phyloP scores from a whole-genome alignment of 1,140 invertebrate genomes.

The Ladona fulva region DNA sequence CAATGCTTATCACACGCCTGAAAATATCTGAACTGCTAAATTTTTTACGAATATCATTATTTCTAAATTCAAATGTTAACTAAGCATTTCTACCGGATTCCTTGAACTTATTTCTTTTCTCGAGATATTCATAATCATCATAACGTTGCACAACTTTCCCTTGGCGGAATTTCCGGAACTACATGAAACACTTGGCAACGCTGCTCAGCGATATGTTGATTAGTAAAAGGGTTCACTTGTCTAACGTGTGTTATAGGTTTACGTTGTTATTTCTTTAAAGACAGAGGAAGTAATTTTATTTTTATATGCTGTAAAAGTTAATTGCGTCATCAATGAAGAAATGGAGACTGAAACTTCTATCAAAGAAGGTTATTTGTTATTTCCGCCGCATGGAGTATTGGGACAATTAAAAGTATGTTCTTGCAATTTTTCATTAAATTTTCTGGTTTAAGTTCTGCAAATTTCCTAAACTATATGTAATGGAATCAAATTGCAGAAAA shows the following conservation, averaged over 20 bases:
- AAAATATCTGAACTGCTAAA: too few relatives aligned
- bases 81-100: too few relatives aligned
- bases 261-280: not conserved
- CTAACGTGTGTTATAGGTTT: not conserved
- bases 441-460: not conserved
- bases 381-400: conserved; percentile 55
- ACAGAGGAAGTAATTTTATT: not conserved
- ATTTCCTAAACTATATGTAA: not conserved
- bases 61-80: too few relatives aligned
- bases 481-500: conserved; percentile 50
- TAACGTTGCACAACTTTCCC: not conserved
- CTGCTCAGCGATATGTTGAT: not conserved
- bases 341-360: conserved; percentile 58
- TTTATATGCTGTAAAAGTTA: not conserved
- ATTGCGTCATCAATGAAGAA: not conserved
- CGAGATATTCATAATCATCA: not conserved
- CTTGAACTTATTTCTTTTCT: too few relatives aligned
- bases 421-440: not conserved
- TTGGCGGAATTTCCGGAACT: conserved; percentile 5
- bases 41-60: too few relatives aligned
- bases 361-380: conserved; percentile 54
- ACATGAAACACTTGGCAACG: not conserved
- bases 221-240: not conserved
- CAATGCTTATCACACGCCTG: too few relatives aligned
- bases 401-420: conserved; percentile 43